Evolutionary conservation across 2,113 vertebrate species (phyloP).

Genomic region (Myocastor coypus): DNA sequence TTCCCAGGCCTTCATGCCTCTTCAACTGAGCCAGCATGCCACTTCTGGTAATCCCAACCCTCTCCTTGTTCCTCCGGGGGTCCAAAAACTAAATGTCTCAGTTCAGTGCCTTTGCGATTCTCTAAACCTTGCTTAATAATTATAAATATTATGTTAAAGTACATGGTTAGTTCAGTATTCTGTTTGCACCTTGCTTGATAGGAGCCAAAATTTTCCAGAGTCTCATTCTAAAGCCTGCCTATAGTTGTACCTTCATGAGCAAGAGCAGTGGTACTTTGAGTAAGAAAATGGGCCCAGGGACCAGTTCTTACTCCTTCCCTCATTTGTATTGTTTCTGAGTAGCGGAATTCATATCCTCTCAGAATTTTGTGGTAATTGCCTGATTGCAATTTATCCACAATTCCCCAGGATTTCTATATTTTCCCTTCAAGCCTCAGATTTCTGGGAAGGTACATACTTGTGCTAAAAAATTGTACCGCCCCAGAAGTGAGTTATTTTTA

Average conservation of each 20-base stretch:
- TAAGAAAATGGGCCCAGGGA: background rate
- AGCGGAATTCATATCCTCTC: background rate
- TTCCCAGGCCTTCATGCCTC: background rate
- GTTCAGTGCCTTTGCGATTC: background rate
- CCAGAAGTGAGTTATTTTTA: slow-evolving; percentile 53
- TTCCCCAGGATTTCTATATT: background rate
- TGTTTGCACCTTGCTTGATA: background rate
- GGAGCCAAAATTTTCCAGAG: background rate
- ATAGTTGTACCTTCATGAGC: accelerated
- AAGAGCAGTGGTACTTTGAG: background rate
- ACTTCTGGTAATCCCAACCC: too few relatives aligned
- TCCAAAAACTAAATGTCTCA: background rate
- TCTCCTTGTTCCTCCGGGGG: background rate
- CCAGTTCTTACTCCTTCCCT: background rate
- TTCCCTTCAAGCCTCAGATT: slow-evolving; percentile 25
- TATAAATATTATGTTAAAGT: background rate
- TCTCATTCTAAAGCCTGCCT: background rate
- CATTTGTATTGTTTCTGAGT: background rate
- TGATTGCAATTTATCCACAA: background rate
- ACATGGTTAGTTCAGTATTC: background rate
- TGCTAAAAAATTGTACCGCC: background rate
- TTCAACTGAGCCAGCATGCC: background rate
- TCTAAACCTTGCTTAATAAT: background rate
- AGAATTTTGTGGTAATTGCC: background rate
- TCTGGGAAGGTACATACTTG: slow-evolving; percentile 5